Evolutionary conservation across 2,888 invertebrate species (phyloP), one percentile per base, ranked within the genome.

Genomic region (Allacma fusca): DNA sequence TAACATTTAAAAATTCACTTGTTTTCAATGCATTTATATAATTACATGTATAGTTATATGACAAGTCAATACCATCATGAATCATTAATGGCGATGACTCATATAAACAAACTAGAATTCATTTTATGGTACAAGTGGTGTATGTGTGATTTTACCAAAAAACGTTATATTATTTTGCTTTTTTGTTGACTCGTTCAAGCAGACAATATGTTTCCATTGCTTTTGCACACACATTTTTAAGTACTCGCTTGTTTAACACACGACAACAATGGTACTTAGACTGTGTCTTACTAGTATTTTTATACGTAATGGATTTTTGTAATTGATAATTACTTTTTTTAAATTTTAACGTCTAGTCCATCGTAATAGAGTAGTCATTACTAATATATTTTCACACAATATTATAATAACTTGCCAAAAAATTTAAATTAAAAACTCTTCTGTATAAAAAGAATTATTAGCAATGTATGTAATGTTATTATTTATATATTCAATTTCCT

Each of bases 391-490:
- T 59, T 62, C 62, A 62, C 24, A 62, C 50, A 50, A 50, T n/a
- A 50, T 19, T 50, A 50, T 9, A 9, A 9, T 4, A 62, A 12
- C n/a, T 62, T 12, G 4, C 24, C 23, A 21, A 62, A 21, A 68
- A 68, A 68, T 40, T 68, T 2, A 62, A 68, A 68, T 68, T 68
- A 68, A 68, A 68, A 68, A 68, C 68, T 68, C 68, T 68, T 68
- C 68, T 23, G 68, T 68, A 68, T 68, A 68, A 68, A 68, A 68
- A 68, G 29, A 40, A 40, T 65, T n/a, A n/a, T n/a, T 28, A 24
- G 13, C 23, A 24, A 4, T 62, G 13, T 62, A 21, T 21, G n/a
- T 64, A 24, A 5, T 64, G 19, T 24, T 65, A 23, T 2, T 65
- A 7, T 65, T 24, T 26, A 65, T 28, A 65, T 65, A 28, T 28